Conservation (phyloP, 2,888 invertebrate species). For the Coleophora flavipennella region DNA sequence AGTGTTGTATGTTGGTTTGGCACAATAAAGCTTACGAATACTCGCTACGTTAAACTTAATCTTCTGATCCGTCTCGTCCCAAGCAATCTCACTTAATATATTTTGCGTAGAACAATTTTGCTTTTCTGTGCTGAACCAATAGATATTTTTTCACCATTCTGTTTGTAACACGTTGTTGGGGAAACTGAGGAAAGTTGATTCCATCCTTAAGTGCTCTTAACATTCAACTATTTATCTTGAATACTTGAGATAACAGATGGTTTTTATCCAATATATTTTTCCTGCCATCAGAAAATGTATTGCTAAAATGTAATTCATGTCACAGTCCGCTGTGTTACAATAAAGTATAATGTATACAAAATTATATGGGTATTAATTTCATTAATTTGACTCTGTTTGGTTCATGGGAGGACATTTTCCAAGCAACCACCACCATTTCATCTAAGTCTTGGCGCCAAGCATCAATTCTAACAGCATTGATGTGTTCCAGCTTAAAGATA, state of each 20-base stretch:
- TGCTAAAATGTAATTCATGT: conserved; percentile 43
- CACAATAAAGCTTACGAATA: conserved; percentile 38
- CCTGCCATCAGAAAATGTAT: conserved; percentile 23
- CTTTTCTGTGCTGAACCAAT: conserved; percentile 39
- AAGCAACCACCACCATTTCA: too few species aligned
- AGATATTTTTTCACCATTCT: conserved; percentile 39
- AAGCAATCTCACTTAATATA: not conserved
- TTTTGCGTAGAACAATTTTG: too few species aligned
- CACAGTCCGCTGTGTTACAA: conserved; percentile 52
- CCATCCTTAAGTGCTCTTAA: conserved; percentile 72
- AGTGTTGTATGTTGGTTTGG: conserved; percentile 51
- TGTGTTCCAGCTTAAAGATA: too few species aligned
- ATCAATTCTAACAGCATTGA: too few species aligned
- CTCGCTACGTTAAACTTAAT: conserved; percentile 18
- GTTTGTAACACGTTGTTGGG: conserved; percentile 40
- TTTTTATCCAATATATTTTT: conserved; percentile 30
- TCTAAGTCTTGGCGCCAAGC: too few species aligned
- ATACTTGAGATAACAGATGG: conserved; percentile 27
- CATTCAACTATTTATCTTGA: conserved; percentile 56
- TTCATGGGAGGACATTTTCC: too few species aligned
- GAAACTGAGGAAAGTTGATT: conserved; percentile 59
- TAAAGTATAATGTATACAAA: conserved; percentile 21
- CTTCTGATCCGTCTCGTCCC: not conserved
- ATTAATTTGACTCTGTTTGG: too few species aligned
- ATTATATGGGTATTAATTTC: too few species aligned